Evolutionary conservation across 35 echinoderm and acorn worm genomes (phyloP).

Genomic region (Ptychodera flava): DNA sequence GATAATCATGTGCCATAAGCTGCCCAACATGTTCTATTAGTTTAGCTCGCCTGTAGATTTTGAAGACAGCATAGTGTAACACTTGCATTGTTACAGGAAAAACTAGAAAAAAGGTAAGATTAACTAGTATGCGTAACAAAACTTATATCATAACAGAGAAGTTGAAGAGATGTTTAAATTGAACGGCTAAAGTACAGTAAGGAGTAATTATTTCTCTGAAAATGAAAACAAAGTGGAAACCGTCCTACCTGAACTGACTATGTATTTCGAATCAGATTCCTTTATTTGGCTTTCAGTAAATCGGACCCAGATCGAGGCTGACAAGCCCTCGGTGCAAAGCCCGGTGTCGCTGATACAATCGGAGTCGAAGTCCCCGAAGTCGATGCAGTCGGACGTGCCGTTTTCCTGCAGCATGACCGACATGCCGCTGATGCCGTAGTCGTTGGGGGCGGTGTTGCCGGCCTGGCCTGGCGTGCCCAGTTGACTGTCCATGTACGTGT

Average conservation of each 20-base stretch:
- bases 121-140: too few relatives aligned
- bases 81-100: too few relatives aligned
- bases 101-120: too few relatives aligned
- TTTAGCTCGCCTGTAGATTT: too few relatives aligned
- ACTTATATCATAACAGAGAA: too few relatives aligned
- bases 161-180: too few relatives aligned
- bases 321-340: constrained; percentile 55
- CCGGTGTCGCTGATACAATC: constrained; percentile 57
- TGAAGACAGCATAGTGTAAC: too few relatives aligned
- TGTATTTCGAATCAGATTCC: not conserved
- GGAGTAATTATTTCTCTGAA: too few relatives aligned
- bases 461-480: constrained; percentile 35
- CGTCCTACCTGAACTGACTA: constrained; percentile 31
- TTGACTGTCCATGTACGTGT: constrained; percentile 47
- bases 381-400: constrained; percentile 60
- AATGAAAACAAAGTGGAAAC: not conserved
- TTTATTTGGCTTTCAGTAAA: constrained; percentile 41
- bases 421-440: constrained; percentile 46
- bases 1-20: too few relatives aligned
- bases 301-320: constrained; percentile 59
- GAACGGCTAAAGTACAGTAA: too few relatives aligned
- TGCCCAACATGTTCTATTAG: too few relatives aligned
- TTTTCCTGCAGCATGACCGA: constrained; percentile 37
- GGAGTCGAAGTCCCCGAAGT: constrained; percentile 59
- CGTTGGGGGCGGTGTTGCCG: constrained; percentile 26